phyloP scores from a whole-genome alignment of 2,113 vertebrate genomes.

The Nycticorax nycticorax region DNA sequence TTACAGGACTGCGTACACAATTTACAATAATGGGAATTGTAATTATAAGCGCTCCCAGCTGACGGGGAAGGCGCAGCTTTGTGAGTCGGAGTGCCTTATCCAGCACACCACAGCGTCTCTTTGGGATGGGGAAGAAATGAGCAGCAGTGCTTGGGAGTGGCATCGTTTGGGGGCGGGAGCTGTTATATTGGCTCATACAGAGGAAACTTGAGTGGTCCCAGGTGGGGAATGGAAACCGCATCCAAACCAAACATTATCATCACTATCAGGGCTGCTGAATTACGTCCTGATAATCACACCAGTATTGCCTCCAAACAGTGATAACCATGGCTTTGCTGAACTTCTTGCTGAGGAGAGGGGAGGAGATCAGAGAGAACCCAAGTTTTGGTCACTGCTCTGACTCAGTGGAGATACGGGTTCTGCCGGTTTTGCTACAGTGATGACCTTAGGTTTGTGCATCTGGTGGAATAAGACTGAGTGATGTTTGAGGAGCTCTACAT shows the following conservation, averaged over 20 bases:
- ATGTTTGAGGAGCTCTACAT: neutral
- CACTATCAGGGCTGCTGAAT: neutral
- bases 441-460: neutral
- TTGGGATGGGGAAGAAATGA: neutral
- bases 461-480: neutral
- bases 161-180: neutral
- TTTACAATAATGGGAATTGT: constrained; percentile 24
- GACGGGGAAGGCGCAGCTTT: neutral
- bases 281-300: neutral
- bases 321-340: neutral
- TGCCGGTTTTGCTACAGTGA: neutral
- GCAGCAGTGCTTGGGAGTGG: neutral
- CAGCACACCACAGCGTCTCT: neutral
- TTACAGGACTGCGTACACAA: constrained; percentile 25
- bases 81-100: neutral
- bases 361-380: neutral
- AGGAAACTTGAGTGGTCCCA: neutral
- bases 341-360: neutral
- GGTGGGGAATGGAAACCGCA: neutral
- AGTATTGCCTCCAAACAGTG: neutral
- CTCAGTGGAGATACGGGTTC: accelerated
- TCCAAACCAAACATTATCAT: neutral
- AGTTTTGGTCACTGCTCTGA: neutral
- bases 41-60: constrained; percentile 23
- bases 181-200: neutral